Base-by-base conservation (phyloP, 2,888 invertebrate species). In the Buathra laborator region DNA sequence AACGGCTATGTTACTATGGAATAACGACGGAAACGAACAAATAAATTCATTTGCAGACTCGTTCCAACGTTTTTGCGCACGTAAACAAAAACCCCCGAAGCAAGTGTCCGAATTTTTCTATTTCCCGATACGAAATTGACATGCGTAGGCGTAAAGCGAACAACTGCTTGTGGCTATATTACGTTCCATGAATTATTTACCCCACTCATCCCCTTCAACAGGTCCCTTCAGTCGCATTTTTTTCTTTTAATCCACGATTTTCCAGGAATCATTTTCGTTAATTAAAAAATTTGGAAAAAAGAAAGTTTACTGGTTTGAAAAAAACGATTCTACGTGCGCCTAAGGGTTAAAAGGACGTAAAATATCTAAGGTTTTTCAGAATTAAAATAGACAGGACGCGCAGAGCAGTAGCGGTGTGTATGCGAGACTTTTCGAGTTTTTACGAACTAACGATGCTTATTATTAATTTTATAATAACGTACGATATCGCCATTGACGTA, bases 391-490 rank as follows among this genome's bases (percentile, higher is more conserved):
- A 16, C 53, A 53, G 16, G 53, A n/a, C 9, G 16, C 2, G 59
- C 16, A 59, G 12, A 59, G 29, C 14, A 12, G 24, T 12, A 19
- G 10, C 24, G 12, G 12, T 29, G 24, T 19, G 29, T 56, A 19
- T 12, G 7, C 2, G 56, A 24, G 10, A 59, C 24, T 16, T 59
- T 59, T 59, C 24, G 12, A 29, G 59, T 24, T 29, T 12, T 12
- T 12, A 29, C 9, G 59, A 16, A 9, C 19, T 19, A 19, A 10
- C 19, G 16, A 53, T 19, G 19, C 53, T 3, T 16, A 53, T 37
- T 48, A 48, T 59, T 59, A 59, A 59, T 29, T 59, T 59, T 29
- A 59, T 14, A 59, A 59, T 32, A 12, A 59, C 14, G 59, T 5
- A n/a, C 32, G 14, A 24, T 59, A 29, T 32, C 12, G 12, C 10